Base-by-base conservation (phyloP, 2,888 invertebrate species). In the Mellilla xanthometata region DNA sequence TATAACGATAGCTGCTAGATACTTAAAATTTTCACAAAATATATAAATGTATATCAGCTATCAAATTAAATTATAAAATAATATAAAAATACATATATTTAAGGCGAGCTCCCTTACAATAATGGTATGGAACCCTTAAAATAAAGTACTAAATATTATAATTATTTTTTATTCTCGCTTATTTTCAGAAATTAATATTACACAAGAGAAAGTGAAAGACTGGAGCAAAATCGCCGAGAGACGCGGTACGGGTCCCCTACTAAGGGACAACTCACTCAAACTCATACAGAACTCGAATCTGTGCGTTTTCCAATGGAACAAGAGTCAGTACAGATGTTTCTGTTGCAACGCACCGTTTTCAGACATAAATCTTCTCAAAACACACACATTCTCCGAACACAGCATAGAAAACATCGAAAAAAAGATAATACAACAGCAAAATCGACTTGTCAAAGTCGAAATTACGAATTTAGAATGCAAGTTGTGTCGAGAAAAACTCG, bases 261-360 rank as follows among this genome's bases (percentile, higher is more conserved):
- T 84, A 0, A 51, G 87, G 11, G 74, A 80, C 10, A 83, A 81
- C 49, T 80, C 88, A 0, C 41, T 88, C 1, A 95, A 95, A 72
- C 93, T 89, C 0, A 61, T 89, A 0, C 68, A 66, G 0, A 76
- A 83, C 44, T 86, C 86, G 0, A 83, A 80, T 0, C 62, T 82
- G 15, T 76, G 81, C 38, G 76, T 81, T 0, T 89, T 89, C 27
- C 86, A 86, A 51, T 88, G 81, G 81, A 75, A 86, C 48, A 82
- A 78, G 19, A 85, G 87, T 27, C 52, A 78, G 2, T 89, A 83
- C 39, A 51, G 77, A 2, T 88, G 88, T 29, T 86, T 83, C 36
- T 78, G 81, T 39, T 89, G 88, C 52, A 78, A 76, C n/a, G 68
- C 79, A 45, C 79, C 83, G 0, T 87, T 81, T 39, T 65, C 73